Base-by-base conservation (phyloP, 2,113 vertebrate genomes). In the Lonchura striata region DNA sequence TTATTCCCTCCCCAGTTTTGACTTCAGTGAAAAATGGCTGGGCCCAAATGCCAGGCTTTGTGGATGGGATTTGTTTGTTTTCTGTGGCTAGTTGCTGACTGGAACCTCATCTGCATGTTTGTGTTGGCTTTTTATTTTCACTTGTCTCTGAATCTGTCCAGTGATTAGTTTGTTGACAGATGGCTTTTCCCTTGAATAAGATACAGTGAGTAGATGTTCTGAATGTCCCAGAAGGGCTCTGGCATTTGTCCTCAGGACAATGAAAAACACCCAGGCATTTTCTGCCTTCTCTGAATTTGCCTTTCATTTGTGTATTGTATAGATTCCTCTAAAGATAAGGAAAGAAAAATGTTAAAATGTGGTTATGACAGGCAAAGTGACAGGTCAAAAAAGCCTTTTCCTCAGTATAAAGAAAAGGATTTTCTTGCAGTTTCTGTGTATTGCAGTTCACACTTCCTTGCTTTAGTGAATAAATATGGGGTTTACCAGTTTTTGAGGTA, bases 101-200 rank as follows among this genome's bases (percentile, higher is more conserved):
- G 88, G 86, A 96, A 93, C 79, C 92, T 97, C 94, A 93, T 94
- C 90, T 88, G 85, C 90, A 86, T 72, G 11, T 94, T 94, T 93
- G 88, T 93, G 93, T 90, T 88, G 92, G 90, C 94, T 96, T 96
- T 96, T 97, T 94, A 95, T 94, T 94, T 96, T 92, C 94, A 57
- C 70, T 96, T 91, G 83, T 95, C 90, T 95, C 90, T 88, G 84
- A 96, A 92, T 94, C 93, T 86, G 87, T 79, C 85, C 94, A 90
- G 91, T 92, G 92, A 96, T 95, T 92, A 95, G 85, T 95, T 92
- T 90, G 91, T 94, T 95, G 96, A 92, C 94, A 95, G 94, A 96
- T 97, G 96, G 86, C 86, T 93, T 95, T 96, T 95, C 88, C 83
- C 94, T 92, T 94, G 92, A 96, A 96, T 96, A 95, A 96, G 96